Percentiles rank a stretch among this genome's conserved stretches.
Conservation (phyloP, 2,113 vertebrate species). For the Sialia sialis region DNA sequence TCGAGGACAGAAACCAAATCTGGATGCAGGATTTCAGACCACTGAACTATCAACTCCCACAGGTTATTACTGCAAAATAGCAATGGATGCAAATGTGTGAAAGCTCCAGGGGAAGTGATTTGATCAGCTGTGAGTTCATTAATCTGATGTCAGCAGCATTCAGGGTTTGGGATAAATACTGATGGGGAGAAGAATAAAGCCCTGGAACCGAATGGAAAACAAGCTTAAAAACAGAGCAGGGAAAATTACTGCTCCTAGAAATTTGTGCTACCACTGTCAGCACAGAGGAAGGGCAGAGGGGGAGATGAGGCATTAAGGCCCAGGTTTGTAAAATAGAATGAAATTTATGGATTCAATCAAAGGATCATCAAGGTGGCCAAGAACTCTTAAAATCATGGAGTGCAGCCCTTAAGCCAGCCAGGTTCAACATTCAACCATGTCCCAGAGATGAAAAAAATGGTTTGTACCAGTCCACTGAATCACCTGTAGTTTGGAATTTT, state of each 20-base stretch:
- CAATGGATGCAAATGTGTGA: background rate
- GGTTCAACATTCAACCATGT: fast-evolving
- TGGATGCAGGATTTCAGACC: background rate
- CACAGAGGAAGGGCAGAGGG: background rate
- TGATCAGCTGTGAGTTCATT: background rate
- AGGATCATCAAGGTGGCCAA: background rate
- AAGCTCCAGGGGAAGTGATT: background rate
- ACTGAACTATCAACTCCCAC: background rate
- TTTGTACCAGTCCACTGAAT: background rate
- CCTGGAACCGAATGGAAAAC: background rate
- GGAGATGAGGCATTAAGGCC: background rate
- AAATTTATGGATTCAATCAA: background rate
- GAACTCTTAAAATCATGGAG: background rate
- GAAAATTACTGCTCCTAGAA: background rate
- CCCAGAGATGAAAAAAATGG: background rate
- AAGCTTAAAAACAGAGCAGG: background rate
- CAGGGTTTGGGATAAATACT: background rate
- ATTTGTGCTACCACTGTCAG: background rate
- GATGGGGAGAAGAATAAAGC: background rate
- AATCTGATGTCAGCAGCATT: background rate
- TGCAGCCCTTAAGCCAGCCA: background rate
- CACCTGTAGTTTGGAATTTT: background rate
- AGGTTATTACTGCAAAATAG: background rate
- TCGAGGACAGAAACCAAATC: background rate
- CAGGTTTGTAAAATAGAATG: background rate